Evolutionary conservation across 2,888 invertebrate species (phyloP), one percentile per base, ranked within the genome.

Genomic region (Disparrhopalites patrizii): DNA sequence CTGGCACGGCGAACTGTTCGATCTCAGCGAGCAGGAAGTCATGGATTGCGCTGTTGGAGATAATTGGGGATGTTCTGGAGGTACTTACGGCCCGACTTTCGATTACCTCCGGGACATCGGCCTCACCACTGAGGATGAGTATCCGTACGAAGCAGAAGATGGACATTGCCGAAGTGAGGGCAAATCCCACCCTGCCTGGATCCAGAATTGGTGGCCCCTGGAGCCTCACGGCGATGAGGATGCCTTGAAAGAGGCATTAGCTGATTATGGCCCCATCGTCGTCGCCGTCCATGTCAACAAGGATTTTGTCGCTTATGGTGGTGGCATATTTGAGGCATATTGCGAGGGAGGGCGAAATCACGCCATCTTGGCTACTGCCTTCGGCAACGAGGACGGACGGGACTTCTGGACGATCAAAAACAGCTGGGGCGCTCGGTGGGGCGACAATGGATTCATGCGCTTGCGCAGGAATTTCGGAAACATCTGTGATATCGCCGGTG

Each of bases 401-500:
- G 58, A 36, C 7, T 58, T 43, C 43, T 58, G 58, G 58, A 20
- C 43, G 15, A 18, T 18, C 40, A 58, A 58, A 15, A 58, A 58
- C 27, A 15, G 4, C 1, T 58, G 58, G 58, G 40, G 40, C 15
- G 27, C 20, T 5, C n/a, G n/a, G 3, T 62, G 62, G 62, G 62
- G 62, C 20, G 52, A 62, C n/a, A 30, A 40, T 36, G 62, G 62
- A 5, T 62, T 38, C 38, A 38, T 62, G 4, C 23, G 28, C 5
- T 40, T 62, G 18, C 36, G 52, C n/a, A 33, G 51, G 27, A 51
- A 62, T 20, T 28, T 52, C 23, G 54, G 54, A 28, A 54, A 62
- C 27, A 38, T 62, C 15, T 62, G 62, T 25, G 62, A 54, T 28
- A 30, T 62, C 10, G 62, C 51, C 4, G 54, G 62, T 3, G 62